Evolutionary conservation across 2,888 invertebrate species (phyloP).

Genomic region (Gastracanthus pulcherrimus): DNA sequence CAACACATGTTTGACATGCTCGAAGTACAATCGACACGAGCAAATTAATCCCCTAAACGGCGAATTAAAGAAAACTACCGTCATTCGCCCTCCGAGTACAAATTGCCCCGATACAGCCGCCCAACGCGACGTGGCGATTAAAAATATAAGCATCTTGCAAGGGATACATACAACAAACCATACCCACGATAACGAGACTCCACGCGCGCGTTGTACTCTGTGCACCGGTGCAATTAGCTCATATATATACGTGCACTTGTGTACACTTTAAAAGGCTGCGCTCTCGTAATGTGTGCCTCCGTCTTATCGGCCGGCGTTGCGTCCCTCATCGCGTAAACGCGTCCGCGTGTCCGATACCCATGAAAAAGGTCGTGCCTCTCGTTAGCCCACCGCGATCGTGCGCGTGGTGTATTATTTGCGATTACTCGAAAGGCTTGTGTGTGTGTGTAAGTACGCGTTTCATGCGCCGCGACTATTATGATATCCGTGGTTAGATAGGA

Average conservation of each 20-base stretch:
- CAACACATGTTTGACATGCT: not conserved
- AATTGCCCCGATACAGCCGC: not conserved
- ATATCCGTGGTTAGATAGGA: conserved; percentile 30
- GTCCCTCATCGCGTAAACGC: conserved; percentile 16
- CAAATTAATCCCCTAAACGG: not conserved
- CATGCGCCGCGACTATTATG: conserved; percentile 50
- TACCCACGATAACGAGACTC: not conserved
- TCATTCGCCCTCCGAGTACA: not conserved
- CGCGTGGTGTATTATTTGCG: conserved; percentile 3
- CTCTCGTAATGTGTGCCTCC: not conserved
- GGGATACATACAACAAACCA: not conserved
- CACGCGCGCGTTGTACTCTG: not conserved
- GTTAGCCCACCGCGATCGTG: not conserved
- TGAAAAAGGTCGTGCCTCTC: conserved; percentile 37
- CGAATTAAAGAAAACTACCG: not conserved
- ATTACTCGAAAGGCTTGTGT: not conserved
- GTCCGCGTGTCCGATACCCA: conserved; percentile 39
- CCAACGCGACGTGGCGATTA: not conserved
- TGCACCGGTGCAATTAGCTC: conserved; percentile 35
- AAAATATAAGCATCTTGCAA: not conserved
- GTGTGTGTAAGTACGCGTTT: conserved; percentile 14
- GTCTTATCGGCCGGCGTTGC: not conserved
- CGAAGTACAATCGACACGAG: not conserved
- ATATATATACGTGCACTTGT: not conserved
- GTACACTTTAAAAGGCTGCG: not conserved